Evolutionary conservation across 2,888 invertebrate species (phyloP).

Genomic region (Tenodera sinensis): DNA sequence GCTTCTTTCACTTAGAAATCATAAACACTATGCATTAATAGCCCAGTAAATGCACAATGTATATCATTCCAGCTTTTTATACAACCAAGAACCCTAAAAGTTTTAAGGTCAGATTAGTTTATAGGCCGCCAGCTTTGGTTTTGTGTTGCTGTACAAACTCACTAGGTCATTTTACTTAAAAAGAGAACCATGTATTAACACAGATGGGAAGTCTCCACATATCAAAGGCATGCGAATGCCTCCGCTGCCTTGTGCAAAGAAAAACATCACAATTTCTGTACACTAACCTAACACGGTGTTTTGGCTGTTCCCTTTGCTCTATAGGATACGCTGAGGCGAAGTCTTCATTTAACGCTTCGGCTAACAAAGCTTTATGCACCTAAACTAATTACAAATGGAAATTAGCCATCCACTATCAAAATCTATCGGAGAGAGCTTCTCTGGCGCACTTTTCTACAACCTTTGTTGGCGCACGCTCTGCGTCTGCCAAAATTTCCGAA

Average conservation of each 20-base stretch:
- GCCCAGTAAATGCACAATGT: too few relatives aligned
- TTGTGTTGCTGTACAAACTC: too few relatives aligned
- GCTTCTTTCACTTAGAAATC: too few relatives aligned
- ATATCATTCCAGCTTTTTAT: too few relatives aligned
- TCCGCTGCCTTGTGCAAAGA: neutral
- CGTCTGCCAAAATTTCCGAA: neutral
- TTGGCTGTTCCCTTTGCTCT: neutral
- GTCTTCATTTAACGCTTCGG: neutral
- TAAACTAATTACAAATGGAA: neutral
- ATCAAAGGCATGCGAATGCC: neutral
- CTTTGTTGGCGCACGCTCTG: neutral
- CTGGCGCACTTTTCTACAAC: neutral
- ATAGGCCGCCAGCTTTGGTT: neutral
- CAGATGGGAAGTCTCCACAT: neutral
- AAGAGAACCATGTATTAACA: neutral
- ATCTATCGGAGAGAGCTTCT: neutral
- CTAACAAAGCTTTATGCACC: neutral
- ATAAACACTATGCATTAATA: too few relatives aligned
- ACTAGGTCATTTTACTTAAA: neutral
- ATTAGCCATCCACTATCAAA: neutral
- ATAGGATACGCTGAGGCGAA: neutral
- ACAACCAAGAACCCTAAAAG: neutral
- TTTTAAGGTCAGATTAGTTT: neutral
- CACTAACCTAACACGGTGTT: neutral
- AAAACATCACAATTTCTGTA: neutral